These are phyloP conservation scores for Climacteris rufus DNA, from an alignment of 2,113 vertebrate genomes.

Conservation along the genomic window DNA sequence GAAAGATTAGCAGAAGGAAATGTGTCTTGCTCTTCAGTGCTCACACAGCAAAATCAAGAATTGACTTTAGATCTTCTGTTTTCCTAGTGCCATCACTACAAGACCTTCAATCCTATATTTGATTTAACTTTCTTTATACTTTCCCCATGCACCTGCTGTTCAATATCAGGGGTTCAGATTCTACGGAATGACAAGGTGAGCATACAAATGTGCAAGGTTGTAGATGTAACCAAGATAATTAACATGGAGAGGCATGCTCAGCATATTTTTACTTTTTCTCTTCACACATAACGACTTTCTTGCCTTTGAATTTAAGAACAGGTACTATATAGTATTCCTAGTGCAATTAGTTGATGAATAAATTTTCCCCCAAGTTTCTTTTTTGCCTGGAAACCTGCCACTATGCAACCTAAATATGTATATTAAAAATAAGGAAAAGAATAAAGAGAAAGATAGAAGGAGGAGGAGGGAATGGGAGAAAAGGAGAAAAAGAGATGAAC, in stretches of 20 bases:
- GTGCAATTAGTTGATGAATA: slow-evolving; percentile 24
- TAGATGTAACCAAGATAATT: slow-evolving; percentile 43
- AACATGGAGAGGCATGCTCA: slow-evolving; percentile 21
- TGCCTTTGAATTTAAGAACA: slow-evolving; percentile 34
- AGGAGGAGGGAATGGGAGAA: no score
- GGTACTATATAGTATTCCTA: neutral
- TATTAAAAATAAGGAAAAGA: neutral
- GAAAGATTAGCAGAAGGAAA: neutral
- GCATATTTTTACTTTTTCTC: slow-evolving; percentile 20
- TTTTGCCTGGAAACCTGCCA: neutral
- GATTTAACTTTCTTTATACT: slow-evolving; percentile 13
- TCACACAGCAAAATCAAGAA: neutral
- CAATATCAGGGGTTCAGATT: slow-evolving; percentile 7
- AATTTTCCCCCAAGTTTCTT: neutral
- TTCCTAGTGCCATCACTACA: neutral
- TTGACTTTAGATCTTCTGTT: neutral
- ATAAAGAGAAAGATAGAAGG: neutral
- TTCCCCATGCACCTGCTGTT: slow-evolving; percentile 40
- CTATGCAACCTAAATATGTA: neutral
- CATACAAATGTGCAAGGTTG: slow-evolving; percentile 25
- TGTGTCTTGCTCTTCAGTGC: neutral
- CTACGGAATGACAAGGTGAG: slow-evolving; percentile 27
- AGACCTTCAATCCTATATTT: slow-evolving; percentile 23
- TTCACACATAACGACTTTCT: neutral
- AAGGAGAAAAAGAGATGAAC: neutral